A percentile compares a stretch with the other conserved stretches of the same genome.
Conservation (phyloP, 2,888 invertebrate species). For the Acrobasis suavella region DNA sequence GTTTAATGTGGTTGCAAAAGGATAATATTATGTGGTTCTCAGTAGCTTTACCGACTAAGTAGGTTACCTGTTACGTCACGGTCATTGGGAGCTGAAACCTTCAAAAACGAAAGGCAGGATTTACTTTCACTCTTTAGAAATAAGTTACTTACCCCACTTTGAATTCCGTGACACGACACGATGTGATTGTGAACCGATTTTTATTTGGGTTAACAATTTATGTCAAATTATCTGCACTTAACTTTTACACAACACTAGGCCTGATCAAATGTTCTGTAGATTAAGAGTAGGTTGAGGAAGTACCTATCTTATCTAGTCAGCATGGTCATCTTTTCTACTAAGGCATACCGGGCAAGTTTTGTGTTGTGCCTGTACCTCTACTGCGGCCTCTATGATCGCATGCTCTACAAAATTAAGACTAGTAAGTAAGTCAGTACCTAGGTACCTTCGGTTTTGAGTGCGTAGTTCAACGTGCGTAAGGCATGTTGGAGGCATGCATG, state of each 20-base stretch:
- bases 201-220: not conserved
- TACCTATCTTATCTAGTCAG: too few species aligned
- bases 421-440: too few species aligned
- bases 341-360: too few species aligned
- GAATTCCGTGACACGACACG: not conserved
- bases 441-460: too few species aligned
- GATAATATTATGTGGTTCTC: not conserved
- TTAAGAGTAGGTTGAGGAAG: too few species aligned
- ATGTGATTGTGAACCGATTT: not conserved
- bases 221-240: constrained; percentile 1
- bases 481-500: too few species aligned
- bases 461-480: too few species aligned
- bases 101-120: constrained; percentile 22
- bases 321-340: too few species aligned
- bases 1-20: constrained; percentile 1
- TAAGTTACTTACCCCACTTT: not conserved
- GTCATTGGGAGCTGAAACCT: constrained; percentile 7
- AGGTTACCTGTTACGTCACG: constrained; percentile 10
- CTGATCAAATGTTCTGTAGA: not conserved
- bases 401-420: too few species aligned
- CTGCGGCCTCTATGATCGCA: too few species aligned
- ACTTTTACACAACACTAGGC: not conserved
- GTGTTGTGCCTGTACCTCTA: too few species aligned
- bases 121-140: constrained; percentile 20
- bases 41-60: too few species aligned